Conservation (phyloP, 2,888 invertebrate genomes). For the Gasteruption jaculator region DNA sequence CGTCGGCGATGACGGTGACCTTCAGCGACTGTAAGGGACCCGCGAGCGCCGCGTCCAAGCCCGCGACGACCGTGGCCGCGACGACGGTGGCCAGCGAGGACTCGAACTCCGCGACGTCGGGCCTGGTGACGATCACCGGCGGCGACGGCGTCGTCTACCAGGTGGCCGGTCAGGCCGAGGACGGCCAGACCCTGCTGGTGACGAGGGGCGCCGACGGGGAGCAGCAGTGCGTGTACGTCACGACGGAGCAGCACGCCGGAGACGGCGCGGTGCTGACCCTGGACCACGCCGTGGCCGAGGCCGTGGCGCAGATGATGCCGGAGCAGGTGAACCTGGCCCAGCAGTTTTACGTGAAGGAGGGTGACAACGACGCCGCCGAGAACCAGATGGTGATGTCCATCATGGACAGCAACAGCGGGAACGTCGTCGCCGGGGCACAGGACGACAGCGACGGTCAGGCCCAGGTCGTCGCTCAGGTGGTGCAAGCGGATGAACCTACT, state of each 20-base stretch:
- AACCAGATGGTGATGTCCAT: slow-evolving; percentile 54
- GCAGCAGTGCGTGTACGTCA: slow-evolving; percentile 66
- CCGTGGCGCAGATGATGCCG: slow-evolving; percentile 59
- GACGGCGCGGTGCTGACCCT: slow-evolving; percentile 57
- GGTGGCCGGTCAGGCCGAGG: slow-evolving; percentile 76
- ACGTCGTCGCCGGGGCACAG: slow-evolving; percentile 45
- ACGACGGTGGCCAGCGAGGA: slow-evolving; percentile 43
- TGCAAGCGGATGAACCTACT: slow-evolving; percentile 79
- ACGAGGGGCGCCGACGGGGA: slow-evolving; percentile 73
- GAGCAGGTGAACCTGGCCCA: slow-evolving; percentile 49
- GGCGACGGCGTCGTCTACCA: slow-evolving; percentile 80
- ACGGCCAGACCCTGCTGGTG: slow-evolving; percentile 71
- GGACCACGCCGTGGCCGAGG: slow-evolving; percentile 54
- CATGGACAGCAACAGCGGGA: slow-evolving; percentile 44
- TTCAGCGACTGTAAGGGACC: slow-evolving; percentile 23
- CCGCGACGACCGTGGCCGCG: slow-evolving; percentile 24
- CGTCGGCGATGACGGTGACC: slow-evolving; percentile 20
- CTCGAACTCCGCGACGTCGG: slow-evolving; percentile 51
- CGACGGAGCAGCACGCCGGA: slow-evolving; percentile 57
- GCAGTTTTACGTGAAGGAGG: slow-evolving; percentile 51
- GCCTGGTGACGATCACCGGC: slow-evolving; percentile 74
- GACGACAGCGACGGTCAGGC: slow-evolving; percentile 56
- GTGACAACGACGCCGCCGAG: slow-evolving; percentile 38
- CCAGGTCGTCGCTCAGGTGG: slow-evolving; percentile 81
- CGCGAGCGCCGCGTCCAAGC: slow-evolving; percentile 25